Evolutionary conservation across 2,888 invertebrate species (phyloP), one percentile per base, ranked within the genome.

Genomic region (Athalia cordata): DNA sequence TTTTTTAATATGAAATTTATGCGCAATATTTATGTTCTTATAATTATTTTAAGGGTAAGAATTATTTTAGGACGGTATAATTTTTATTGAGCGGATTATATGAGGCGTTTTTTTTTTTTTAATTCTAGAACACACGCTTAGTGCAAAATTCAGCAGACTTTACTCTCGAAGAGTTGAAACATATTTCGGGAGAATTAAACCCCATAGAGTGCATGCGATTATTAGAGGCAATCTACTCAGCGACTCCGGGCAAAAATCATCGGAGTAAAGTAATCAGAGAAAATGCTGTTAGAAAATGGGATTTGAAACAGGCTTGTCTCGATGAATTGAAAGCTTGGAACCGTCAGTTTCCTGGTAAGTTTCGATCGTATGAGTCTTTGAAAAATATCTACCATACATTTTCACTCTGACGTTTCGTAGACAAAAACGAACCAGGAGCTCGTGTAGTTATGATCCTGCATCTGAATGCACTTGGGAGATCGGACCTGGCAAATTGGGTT

Each of bases 1-100:
- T 29, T 81, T 80, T 82, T 83, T 83, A 80, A 75, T 75, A 86
- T 86, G 86, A 83, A 78, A 82, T 83, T 83, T 83, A 49, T 83
- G 78, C 79, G 76, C 74, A 78, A 79, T 61, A 80, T 84, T 83
- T 84, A 81, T 79, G 81, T 81, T 76, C 62, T 84, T 74, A 72
- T 83, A 45, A 77, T 83, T 47, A 59, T 84, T 81, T 83, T 83
- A 5, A 80, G 79, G 15, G 78, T 67, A 6, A 77, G 77, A 11
- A 7, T 11, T 55, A 9, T 11, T 55, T 55, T 7, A 11, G 11
- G 5, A 5, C 11, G n/a, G 11, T 55, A 55, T 55, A 55, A 55
- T n/a, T 7, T 55, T 55, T 5, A n/a, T 55, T 11, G 55, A 55
- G 11, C 9, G 5, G 59, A 47, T n/a, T n/a, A n/a, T 7, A 13